These are phyloP conservation scores for Dendrophyllia cribrosa DNA, from an alignment of 64 coral and sea anemone species.

Conservation along the genomic window DNA sequence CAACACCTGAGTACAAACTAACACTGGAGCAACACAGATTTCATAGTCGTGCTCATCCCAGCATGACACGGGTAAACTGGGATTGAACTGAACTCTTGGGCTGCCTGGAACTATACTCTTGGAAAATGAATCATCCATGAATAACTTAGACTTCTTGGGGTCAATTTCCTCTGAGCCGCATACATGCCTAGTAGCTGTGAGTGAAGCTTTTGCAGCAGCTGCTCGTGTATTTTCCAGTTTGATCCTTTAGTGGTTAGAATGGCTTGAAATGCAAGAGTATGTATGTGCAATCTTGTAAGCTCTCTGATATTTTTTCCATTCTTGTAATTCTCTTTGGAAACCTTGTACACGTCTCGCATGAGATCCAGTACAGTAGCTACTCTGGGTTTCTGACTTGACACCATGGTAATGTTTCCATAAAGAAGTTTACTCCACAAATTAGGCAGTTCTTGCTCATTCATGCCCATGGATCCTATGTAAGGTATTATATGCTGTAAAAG, in stretches of 20 bases:
- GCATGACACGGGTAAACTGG: slow-evolving; percentile 85
- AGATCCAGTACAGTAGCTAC: slow-evolving; percentile 88
- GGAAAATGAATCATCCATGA: slow-evolving; percentile 97
- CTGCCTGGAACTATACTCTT: slow-evolving; percentile 72
- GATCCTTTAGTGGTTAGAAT: slow-evolving; percentile 73
- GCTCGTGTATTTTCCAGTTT: slow-evolving; percentile 83
- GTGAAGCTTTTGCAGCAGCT: slow-evolving; percentile 85
- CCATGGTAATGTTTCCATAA: slow-evolving; percentile 75
- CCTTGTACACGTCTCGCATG: slow-evolving; percentile 84
- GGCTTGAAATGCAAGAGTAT: slow-evolving; percentile 94
- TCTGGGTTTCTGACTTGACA: slow-evolving; percentile 84
- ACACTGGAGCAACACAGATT: slow-evolving; percentile 89
- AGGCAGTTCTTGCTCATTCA: slow-evolving; percentile 95
- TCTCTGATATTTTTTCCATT: slow-evolving; percentile 44
- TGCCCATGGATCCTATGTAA: slow-evolving; percentile 73
- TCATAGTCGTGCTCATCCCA: slow-evolving; percentile 90
- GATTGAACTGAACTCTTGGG: slow-evolving; percentile 79
- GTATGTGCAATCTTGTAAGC: slow-evolving; percentile 86
- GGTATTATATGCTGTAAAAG: slow-evolving; percentile 83
- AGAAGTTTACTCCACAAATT: slow-evolving; percentile 81
- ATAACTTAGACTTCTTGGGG: slow-evolving; percentile 83
- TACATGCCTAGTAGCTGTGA: slow-evolving; percentile 84
- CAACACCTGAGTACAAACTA: slow-evolving; percentile 89
- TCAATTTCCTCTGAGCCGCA: slow-evolving; percentile 87
- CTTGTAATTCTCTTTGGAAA: slow-evolving; percentile 33